Evolutionary conservation across 1,140 invertebrate species (phyloP).

Genomic region (Mycetomoellerius zeteki): DNA sequence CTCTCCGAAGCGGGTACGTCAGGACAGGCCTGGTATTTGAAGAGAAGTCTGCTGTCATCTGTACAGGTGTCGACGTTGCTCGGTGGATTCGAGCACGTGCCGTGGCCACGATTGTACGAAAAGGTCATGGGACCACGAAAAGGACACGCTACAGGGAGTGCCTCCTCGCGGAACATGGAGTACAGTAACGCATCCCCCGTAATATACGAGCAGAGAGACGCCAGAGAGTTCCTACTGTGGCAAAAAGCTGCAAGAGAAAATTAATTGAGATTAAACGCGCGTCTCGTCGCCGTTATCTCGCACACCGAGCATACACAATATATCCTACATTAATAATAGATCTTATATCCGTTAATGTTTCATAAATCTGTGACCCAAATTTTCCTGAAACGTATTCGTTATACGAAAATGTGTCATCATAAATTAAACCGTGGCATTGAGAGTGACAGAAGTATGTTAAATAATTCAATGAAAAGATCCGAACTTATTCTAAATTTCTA

Average conservation of each 20-base stretch:
- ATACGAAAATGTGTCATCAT: slow-evolving; percentile 7
- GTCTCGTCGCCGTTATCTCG: neutral
- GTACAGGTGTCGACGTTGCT: slow-evolving; percentile 96
- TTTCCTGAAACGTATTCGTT: slow-evolving; percentile 25
- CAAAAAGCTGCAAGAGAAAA: slow-evolving; percentile 91
- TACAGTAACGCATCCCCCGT: slow-evolving; percentile 95
- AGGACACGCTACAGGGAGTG: slow-evolving; percentile 93
- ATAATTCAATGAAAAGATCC: slow-evolving; percentile 1
- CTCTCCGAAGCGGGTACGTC: slow-evolving; percentile 95
- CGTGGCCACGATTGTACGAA: slow-evolving; percentile 94
- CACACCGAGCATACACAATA: neutral
- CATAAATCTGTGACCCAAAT: slow-evolving; percentile 32
- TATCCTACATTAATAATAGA: slow-evolving; percentile 29
- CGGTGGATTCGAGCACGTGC: slow-evolving; percentile 93
- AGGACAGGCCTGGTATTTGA: slow-evolving; percentile 97
- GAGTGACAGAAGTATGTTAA: slow-evolving; percentile 22
- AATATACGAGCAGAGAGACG: slow-evolving; percentile 93
- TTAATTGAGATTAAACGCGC: slow-evolving; percentile 55
- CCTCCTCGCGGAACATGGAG: slow-evolving; percentile 95
- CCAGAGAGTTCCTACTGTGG: slow-evolving; percentile 91
- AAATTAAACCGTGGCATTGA: slow-evolving; percentile 5
- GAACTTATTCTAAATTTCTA: slow-evolving; percentile 42
- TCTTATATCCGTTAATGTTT: slow-evolving; percentile 12
- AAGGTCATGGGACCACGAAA: slow-evolving; percentile 94
- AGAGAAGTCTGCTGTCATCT: slow-evolving; percentile 93